phyloP scores from a whole-genome alignment of 2,113 vertebrate species.

The Eupsittula cactorum region DNA sequence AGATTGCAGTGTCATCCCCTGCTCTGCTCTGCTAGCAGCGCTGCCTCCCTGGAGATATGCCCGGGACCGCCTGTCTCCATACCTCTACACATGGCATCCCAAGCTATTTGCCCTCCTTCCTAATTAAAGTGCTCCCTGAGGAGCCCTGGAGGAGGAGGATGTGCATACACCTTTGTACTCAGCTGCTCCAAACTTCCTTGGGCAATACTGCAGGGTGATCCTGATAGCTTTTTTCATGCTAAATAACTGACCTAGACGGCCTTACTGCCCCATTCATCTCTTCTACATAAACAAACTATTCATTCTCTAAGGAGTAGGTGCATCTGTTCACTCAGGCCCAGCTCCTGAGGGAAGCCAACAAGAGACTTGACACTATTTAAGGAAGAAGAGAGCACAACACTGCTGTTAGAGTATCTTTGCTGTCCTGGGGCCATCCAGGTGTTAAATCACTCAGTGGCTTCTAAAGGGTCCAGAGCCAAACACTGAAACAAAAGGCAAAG shows the following conservation, averaged over 20 bases:
- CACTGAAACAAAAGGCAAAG: conserved; percentile 45
- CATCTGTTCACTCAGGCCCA: conserved; percentile 34
- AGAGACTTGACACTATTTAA: conserved; percentile 22
- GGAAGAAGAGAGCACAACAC: conserved; percentile 21
- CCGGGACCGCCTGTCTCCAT: not conserved
- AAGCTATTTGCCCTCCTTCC: conserved; percentile 37
- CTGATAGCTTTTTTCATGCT: conserved; percentile 65
- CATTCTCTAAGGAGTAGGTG: conserved; percentile 56
- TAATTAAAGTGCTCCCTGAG: conserved; percentile 61
- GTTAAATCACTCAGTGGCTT: conserved; percentile 52
- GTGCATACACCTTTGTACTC: conserved; percentile 62
- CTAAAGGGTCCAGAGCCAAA: not conserved
- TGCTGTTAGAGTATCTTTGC: not conserved
- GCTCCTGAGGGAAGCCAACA: conserved; percentile 42
- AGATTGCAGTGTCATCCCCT: not conserved
- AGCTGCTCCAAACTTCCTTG: conserved; percentile 32
- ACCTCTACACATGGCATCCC: conserved; percentile 16
- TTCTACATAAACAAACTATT: conserved; percentile 63
- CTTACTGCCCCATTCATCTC: conserved; percentile 61
- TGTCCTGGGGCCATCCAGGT: conserved; percentile 58
- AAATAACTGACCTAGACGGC: conserved; percentile 63
- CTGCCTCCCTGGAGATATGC: not conserved
- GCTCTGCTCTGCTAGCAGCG: not conserved
- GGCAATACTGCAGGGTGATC: conserved; percentile 16
- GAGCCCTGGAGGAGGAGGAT: not conserved